These are phyloP conservation scores for Tinea semifulvella DNA, from an alignment of 2,888 invertebrate genomes.

Conservation along the genomic window DNA sequence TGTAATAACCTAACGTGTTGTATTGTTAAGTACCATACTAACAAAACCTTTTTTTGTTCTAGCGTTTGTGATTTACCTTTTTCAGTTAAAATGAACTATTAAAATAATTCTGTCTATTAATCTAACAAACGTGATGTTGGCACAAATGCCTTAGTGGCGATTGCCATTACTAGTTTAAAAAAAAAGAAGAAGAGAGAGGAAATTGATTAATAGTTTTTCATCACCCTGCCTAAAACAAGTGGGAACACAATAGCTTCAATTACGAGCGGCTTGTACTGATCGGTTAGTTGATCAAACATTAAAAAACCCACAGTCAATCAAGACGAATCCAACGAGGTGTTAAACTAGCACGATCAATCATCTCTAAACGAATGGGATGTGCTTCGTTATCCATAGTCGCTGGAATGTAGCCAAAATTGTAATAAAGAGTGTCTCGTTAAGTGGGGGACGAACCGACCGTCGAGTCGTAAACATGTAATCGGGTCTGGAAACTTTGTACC, in stretches of 20 bases:
- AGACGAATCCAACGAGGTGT: constrained; percentile 54
- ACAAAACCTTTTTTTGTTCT: too few relatives aligned
- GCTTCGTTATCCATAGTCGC: constrained; percentile 38
- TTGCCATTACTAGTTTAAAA: background rate
- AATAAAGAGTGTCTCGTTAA: constrained; percentile 56
- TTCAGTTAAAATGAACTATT: too few relatives aligned
- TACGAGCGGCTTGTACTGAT: constrained; percentile 26
- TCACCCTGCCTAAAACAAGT: constrained; percentile 3
- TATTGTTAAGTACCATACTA: too few relatives aligned
- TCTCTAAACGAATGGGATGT: constrained; percentile 25
- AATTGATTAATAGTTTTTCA: constrained; percentile 1
- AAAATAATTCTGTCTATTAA: too few relatives aligned
- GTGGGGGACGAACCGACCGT: constrained; percentile 32
- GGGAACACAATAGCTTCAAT: constrained; percentile 5
- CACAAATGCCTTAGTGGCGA: too few relatives aligned
- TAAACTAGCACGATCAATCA: constrained; percentile 60
- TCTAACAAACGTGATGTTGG: too few relatives aligned
- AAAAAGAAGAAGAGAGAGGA: too few relatives aligned
- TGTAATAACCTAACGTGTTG: too few relatives aligned
- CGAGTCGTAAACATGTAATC: constrained; percentile 20
- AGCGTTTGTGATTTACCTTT: too few relatives aligned
- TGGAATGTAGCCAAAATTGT: constrained; percentile 57
- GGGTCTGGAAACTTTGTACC: constrained; percentile 23
- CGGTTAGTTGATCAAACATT: constrained; percentile 60
- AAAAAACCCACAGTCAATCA: constrained; percentile 50